Conservation (phyloP, 1,140 invertebrate genomes). For the Goniozus legneri region DNA sequence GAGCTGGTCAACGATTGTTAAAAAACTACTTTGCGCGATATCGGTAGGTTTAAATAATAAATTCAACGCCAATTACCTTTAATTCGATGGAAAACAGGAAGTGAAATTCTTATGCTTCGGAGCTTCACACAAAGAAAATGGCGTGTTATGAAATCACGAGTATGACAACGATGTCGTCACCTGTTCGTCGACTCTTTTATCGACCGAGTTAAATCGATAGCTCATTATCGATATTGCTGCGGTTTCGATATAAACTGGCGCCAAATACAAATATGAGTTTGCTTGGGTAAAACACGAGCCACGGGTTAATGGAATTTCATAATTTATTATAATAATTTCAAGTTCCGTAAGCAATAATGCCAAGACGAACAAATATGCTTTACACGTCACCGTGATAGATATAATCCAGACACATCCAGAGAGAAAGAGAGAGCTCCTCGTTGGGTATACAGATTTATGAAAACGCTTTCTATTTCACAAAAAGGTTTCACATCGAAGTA, state of each 20-base stretch:
- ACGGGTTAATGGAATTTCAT: too few relatives aligned
- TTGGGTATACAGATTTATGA: conserved; percentile 16
- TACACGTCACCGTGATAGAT: conserved; percentile 16
- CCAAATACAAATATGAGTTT: too few relatives aligned
- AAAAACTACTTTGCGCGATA: too few relatives aligned
- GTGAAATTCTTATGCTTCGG: conserved; percentile 29
- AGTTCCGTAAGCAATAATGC: too few relatives aligned
- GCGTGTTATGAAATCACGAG: conserved; percentile 51
- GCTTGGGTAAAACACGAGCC: too few relatives aligned
- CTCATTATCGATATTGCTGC: too few relatives aligned
- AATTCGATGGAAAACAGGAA: conserved; percentile 30
- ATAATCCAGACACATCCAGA: too few relatives aligned
- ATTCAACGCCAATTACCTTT: conserved; percentile 31
- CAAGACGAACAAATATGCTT: conserved; percentile 14
- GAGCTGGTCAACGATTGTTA: too few relatives aligned
- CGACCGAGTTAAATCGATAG: too few relatives aligned
- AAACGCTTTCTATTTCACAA: conserved; percentile 3
- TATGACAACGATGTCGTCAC: conserved; percentile 50
- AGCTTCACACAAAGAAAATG: conserved; percentile 53
- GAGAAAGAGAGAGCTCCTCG: neutral
- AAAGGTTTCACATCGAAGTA: conserved; percentile 27
- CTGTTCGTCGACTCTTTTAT: conserved; percentile 37
- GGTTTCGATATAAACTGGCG: too few relatives aligned
- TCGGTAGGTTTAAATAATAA: conserved; percentile 1
- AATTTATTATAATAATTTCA: too few relatives aligned